Evolutionary conservation across 1,140 invertebrate genomes (phyloP).

Genomic region (Sipha flava): DNA sequence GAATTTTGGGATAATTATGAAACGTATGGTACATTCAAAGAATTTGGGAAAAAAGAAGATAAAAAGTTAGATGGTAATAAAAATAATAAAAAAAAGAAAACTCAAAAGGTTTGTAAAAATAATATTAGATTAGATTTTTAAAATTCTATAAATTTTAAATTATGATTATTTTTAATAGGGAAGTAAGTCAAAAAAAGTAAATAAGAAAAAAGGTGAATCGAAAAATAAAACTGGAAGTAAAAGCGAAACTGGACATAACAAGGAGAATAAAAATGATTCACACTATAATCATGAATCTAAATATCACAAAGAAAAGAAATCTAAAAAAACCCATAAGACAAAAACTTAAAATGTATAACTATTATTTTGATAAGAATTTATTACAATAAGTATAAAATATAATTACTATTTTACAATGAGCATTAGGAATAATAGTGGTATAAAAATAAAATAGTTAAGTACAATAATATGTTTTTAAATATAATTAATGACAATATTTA

Average conservation of each 20-base stretch:
- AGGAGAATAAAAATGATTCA: background rate
- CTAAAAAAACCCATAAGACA: background rate
- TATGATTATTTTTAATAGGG: background rate
- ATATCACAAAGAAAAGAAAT: background rate
- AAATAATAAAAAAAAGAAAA: background rate
- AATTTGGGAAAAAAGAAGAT: background rate
- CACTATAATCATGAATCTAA: background rate
- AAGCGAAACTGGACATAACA: background rate
- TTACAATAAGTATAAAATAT: constrained; percentile 4
- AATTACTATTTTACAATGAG: background rate
- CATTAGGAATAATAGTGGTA: background rate
- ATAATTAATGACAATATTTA: background rate
- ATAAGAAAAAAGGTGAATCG: background rate
- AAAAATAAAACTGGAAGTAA: constrained; percentile 8
- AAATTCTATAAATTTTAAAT: background rate
- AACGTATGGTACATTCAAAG: constrained; percentile 16
- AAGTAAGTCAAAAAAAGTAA: background rate
- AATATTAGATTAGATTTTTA: background rate
- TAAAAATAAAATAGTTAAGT: constrained; percentile 21
- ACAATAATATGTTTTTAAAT: background rate
- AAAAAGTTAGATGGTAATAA: background rate
- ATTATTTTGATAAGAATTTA: background rate
- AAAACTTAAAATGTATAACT: background rate
- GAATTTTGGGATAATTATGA: constrained; percentile 15
- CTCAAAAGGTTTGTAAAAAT: background rate